Conservation (phyloP, 2,113 vertebrate species). For the Nerophis lumbriciformis region DNA sequence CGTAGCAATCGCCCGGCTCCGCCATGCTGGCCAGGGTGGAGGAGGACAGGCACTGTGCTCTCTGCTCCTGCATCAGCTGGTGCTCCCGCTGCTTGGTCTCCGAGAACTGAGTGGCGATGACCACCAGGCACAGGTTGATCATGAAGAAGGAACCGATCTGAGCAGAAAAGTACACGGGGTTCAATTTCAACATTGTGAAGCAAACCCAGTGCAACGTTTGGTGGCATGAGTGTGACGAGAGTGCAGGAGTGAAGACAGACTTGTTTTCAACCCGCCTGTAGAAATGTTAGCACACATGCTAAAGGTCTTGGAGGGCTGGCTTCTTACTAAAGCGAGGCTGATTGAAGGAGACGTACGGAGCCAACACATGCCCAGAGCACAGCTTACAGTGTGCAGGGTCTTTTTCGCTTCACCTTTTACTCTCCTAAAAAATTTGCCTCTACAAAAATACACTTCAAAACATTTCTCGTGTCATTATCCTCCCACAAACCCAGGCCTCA, state of each 20-base stretch:
- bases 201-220: slow-evolving; percentile 1
- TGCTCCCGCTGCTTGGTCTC: slow-evolving; percentile 98
- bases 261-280: slow-evolving; percentile 30
- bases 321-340: slow-evolving; percentile 33
- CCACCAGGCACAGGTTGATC: slow-evolving; percentile 97
- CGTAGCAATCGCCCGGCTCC: slow-evolving; percentile 94
- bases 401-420: slow-evolving; percentile 1
- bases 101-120: slow-evolving; percentile 97
- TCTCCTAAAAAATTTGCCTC: not conserved
- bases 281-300: slow-evolving; percentile 45
- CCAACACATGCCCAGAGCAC: slow-evolving; percentile 41
- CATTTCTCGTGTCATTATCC: not conserved
- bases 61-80: slow-evolving; percentile 98
- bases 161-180: not conserved
- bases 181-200: not conserved
- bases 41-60: slow-evolving; percentile 89
- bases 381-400: slow-evolving; percentile 19
- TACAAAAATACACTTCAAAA: not conserved
- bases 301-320: slow-evolving; percentile 40
- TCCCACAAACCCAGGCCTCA: not conserved
- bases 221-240: not conserved
- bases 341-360: slow-evolving; percentile 46
- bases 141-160: slow-evolving; percentile 87
- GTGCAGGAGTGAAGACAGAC: slow-evolving; percentile 1
- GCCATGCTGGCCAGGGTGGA: slow-evolving; percentile 93